Evolutionary conservation across 35 echinoderm and acorn worm species (phyloP), one percentile per base, ranked within the genome.

Genomic region (Lytechinus pictus): DNA sequence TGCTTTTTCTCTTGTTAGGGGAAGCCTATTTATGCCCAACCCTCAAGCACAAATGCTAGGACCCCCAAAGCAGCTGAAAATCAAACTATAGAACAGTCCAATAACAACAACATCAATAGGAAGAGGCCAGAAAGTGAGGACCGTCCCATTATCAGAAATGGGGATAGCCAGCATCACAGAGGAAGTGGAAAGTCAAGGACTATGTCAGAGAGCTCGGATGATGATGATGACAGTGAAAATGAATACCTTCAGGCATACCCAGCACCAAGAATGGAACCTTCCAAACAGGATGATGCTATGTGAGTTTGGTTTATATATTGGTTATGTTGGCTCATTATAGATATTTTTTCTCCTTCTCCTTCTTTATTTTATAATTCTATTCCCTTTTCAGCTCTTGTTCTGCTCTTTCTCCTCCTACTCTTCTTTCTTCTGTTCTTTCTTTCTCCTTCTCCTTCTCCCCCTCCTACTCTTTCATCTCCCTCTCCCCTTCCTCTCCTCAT

Each of bases 51-150:
- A 90, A 54, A n/a, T n/a, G 28, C 88, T 8, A 90, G 88, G 9
- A 28, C 88, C 52, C 88, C 88, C n/a, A 33, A 14, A 12, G 8
- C 9, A 90, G 28, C 27, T 52, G 29, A 44, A 44, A 12, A 44
- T 52, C 88, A 90, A 27, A 52, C 52, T 12, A 27, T 90, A 5
- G 92, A 93, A 57, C 92, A 93, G 92, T 53, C 53, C 52, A 93
- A 93, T 24, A 93, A 93, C 92, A 93, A 93, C 21, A 93, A 93
- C 92, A 57, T 55, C 53, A 93, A 93, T 24, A 54, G 9, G 92
- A 93, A 57, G 92, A 93, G 54, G 54, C 53, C 54, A 55, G 92
- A 24, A 44, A 93, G 55, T 54, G 27, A 93, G 54, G 92, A 93
- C 55, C 52, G 53, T 4, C 53, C 55, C n/a, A 57, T 57, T 27